Conservation (phyloP, 2,797 vertebrate species). For the Danio kyathit region DNA sequence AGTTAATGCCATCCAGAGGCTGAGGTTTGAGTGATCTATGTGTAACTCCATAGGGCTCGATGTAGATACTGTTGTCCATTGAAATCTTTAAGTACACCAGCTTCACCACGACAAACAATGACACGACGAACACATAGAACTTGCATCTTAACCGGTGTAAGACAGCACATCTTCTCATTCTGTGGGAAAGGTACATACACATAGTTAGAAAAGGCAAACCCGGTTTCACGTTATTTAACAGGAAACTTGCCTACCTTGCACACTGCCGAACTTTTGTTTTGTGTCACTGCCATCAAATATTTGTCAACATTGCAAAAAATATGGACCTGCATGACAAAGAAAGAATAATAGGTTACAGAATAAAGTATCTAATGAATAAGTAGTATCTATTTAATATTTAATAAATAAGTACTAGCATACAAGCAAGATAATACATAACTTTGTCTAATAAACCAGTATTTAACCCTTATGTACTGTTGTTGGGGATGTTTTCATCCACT, state of each 20-base stretch:
- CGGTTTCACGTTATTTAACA: not conserved
- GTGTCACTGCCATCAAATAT: slow-evolving; percentile 61
- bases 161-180: slow-evolving; percentile 85
- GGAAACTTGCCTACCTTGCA: slow-evolving; percentile 66
- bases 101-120: slow-evolving; percentile 81
- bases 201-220: not conserved
- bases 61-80: slow-evolving; percentile 75
- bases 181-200: slow-evolving; percentile 68
- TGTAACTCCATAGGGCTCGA: slow-evolving; percentile 82
- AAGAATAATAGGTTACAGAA: not conserved
- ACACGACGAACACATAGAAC: slow-evolving; percentile 79
- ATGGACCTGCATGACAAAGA: not conserved
- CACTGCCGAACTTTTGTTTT: slow-evolving; percentile 53
- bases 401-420: too few relatives aligned
- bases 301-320: slow-evolving; percentile 17
- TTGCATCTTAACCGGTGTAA: slow-evolving; percentile 73
- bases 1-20: slow-evolving; percentile 80
- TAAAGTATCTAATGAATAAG: too few relatives aligned
- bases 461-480: too few relatives aligned
- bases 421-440: too few relatives aligned
- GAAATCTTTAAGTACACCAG: slow-evolving; percentile 76
- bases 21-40: slow-evolving; percentile 73
- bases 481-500: too few relatives aligned
- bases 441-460: too few relatives aligned
- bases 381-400: too few relatives aligned